A percentile compares a stretch with the other conserved stretches of the same genome.
These are phyloP conservation scores for Lepidurus couesii DNA, from an alignment of 1,140 invertebrate genomes.

Conservation along the genomic window DNA sequence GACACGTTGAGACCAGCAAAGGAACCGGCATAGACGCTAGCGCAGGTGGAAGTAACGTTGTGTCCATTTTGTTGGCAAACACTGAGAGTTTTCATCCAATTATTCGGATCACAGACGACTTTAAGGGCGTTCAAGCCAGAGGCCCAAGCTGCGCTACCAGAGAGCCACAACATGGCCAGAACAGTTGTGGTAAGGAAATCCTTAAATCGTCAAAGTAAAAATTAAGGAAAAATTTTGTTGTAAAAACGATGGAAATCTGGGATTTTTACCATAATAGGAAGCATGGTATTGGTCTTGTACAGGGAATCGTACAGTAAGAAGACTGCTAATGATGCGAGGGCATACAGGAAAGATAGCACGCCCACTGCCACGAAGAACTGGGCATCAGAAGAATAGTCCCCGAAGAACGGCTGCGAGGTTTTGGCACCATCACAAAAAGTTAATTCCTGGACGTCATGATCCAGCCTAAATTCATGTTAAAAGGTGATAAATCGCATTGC, in stretches of 20 bases:
- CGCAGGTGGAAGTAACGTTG: conserved; percentile 37
- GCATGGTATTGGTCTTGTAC: conserved; percentile 53
- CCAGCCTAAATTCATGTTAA: conserved; percentile 33
- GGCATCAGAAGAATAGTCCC: conserved; percentile 54
- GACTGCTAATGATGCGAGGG: conserved; percentile 52
- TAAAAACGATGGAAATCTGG: not conserved
- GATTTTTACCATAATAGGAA: conserved; percentile 48
- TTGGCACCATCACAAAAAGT: conserved; percentile 18
- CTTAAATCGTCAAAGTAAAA: conserved; percentile 44
- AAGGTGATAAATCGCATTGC: conserved; percentile 34
- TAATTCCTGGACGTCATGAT: conserved; percentile 30
- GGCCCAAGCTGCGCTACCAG: conserved; percentile 60
- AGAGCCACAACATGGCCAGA: conserved; percentile 59
- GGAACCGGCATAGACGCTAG: conserved; percentile 42
- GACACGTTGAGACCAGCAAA: conserved; percentile 58
- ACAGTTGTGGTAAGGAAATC: conserved; percentile 58
- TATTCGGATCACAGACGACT: conserved; percentile 47
- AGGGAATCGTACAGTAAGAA: conserved; percentile 56
- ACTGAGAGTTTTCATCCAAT: conserved; percentile 36
- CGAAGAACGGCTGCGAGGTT: conserved; percentile 38
- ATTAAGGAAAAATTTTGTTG: not conserved
- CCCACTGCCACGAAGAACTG: conserved; percentile 65
- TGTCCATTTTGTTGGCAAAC: conserved; percentile 34
- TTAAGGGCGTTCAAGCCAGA: conserved; percentile 56
- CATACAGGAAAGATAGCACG: conserved; percentile 59